Evolutionary conservation across 2,888 invertebrate species (phyloP), one percentile per base, ranked within the genome.

Genomic region (Eupithecia exiguata): DNA sequence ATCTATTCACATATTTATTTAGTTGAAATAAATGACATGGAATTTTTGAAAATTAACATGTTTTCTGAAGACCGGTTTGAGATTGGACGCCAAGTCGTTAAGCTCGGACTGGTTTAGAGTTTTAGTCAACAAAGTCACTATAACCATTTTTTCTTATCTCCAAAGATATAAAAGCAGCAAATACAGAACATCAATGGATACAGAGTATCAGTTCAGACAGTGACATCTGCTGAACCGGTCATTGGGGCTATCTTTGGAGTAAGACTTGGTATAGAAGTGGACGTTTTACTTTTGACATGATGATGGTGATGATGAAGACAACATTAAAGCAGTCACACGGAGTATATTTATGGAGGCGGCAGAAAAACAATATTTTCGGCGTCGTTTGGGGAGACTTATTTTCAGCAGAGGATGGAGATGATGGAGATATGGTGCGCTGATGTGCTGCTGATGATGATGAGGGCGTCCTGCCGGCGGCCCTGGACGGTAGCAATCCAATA

Each of bases 401-500:
- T 40, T 40, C 1, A 14, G 5, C 7, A 38, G 38, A 38, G 38
- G 38, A 38, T 9, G 9, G n/a, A n/a, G n/a, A n/a, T n/a, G n/a
- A n/a, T n/a, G n/a, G n/a, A n/a, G n/a, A n/a, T n/a, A 38, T 38
- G 38, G 38, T 38, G 7, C 38, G 7, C 38, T 38, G 7, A 38
- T 38, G 7, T 38, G 38, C 38, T 38, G 38, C 38, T 38, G 38
- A 46, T 46, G 46, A 53, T 53, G 49, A 21, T 21, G 21, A 53
- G n/a, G 49, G 21, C 10, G 10, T 25, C 58, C 69, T 61, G 21
- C 10, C 21, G 35, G 18, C 67, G n/a, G 16, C 40, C 62, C 71
- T 46, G 58, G 66, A 62, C 43, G 68, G 61, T 40, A 66, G 69
- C 75, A 80, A 78, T 77, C 80, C 81, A 80, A 77, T 81, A 79